These are phyloP conservation scores for Schizopygopsis malacanthus DNA, from an alignment of 2,797 vertebrate genomes.

Conservation along the genomic window DNA sequence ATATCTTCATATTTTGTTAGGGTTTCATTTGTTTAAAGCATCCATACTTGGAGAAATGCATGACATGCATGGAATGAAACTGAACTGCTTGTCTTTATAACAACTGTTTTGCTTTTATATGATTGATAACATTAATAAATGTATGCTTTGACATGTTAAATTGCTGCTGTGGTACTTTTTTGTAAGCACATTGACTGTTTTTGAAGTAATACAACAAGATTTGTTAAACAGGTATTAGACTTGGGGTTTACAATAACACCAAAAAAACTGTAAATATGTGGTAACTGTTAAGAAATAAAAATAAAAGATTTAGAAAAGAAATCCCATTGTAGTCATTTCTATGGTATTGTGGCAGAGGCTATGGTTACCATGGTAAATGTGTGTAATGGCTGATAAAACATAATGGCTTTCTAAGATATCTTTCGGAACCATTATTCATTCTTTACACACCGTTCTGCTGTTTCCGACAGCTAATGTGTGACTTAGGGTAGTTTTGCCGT, in stretches of 20 bases:
- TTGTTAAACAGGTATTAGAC: neutral
- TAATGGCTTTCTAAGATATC: neutral
- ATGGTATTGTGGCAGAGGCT: neutral
- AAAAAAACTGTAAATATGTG: neutral
- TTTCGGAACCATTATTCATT: neutral
- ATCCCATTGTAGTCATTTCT: neutral
- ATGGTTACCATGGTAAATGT: slow-evolving; percentile 14
- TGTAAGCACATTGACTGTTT: neutral
- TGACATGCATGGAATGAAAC: slow-evolving; percentile 7
- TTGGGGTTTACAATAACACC: neutral
- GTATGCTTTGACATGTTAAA: neutral
- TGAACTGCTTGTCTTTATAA: neutral
- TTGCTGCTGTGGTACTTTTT: neutral
- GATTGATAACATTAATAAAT: neutral
- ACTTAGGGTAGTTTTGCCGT: slow-evolving; percentile 12
- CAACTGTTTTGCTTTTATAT: neutral
- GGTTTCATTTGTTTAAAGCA: neutral
- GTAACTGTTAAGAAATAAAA: neutral
- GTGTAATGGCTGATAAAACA: slow-evolving; percentile 10
- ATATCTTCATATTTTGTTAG: slow-evolving; percentile 3
- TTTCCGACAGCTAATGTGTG: slow-evolving; percentile 17
- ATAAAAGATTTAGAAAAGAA: neutral
- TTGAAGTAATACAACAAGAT: neutral
- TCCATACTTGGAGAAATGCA: slow-evolving; percentile 1
- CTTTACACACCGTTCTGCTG: neutral